These are phyloP conservation scores for Alosa alosa DNA, from an alignment of 2,113 vertebrate genomes.

Conservation along the genomic window DNA sequence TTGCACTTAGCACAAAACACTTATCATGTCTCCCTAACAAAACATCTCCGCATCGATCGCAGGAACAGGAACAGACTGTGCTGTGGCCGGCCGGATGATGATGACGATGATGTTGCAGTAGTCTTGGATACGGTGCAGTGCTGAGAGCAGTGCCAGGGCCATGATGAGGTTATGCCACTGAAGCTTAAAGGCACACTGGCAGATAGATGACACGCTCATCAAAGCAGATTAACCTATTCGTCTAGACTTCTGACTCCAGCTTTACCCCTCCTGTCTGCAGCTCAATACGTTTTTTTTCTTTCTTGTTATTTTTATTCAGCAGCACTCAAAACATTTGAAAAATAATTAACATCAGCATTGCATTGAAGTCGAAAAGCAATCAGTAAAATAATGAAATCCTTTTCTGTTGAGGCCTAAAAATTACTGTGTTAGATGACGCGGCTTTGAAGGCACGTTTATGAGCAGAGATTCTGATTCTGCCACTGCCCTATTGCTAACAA, in stretches of 20 bases:
- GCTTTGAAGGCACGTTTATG: background rate
- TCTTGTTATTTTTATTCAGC: background rate
- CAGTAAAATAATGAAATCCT: background rate
- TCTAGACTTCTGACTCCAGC: slow-evolving; percentile 20
- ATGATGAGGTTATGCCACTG: background rate
- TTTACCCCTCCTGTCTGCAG: slow-evolving; percentile 11
- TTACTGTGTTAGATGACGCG: background rate
- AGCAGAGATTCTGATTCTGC: background rate
- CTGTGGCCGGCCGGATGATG: background rate
- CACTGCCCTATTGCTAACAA: background rate
- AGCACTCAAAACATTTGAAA: background rate
- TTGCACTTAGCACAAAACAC: background rate
- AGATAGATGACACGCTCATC: slow-evolving; percentile 12
- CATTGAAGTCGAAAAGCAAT: background rate
- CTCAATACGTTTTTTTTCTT: background rate
- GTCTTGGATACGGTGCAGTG: background rate
- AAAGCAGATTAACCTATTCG: slow-evolving; percentile 47
- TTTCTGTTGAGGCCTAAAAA: background rate
- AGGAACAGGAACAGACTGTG: background rate
- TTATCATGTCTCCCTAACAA: background rate
- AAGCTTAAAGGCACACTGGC: slow-evolving; percentile 23
- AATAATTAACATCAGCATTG: background rate
- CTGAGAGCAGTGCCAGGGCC: background rate
- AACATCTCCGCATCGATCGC: background rate
- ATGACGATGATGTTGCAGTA: background rate